phyloP scores from a whole-genome alignment of 2,113 vertebrate genomes.

The Amphiprion percula region DNA sequence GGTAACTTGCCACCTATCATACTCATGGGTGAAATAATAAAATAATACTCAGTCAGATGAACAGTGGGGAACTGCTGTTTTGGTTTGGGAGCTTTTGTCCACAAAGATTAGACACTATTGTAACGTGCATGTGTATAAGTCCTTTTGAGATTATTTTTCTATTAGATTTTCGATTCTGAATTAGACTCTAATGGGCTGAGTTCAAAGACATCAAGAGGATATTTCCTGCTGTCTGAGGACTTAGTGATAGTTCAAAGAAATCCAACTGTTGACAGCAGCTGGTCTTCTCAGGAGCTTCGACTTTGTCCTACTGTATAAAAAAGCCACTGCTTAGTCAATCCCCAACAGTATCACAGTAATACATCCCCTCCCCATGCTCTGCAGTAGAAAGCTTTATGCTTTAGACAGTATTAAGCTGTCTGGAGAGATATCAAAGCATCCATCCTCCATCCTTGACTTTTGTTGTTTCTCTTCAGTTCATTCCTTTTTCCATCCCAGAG shows the following conservation, averaged over 20 bases:
- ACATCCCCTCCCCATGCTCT: slow-evolving; percentile 26
- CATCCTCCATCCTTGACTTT: slow-evolving; percentile 49
- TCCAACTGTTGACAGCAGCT: slow-evolving; percentile 74
- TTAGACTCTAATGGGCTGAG: slow-evolving; percentile 56
- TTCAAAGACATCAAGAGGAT: slow-evolving; percentile 76
- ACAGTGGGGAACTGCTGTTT: slow-evolving; percentile 46
- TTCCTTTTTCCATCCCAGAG: slow-evolving; percentile 62
- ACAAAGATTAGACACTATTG: slow-evolving; percentile 53
- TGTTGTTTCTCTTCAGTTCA: slow-evolving; percentile 61
- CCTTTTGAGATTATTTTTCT: slow-evolving; percentile 63
- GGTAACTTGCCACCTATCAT: slow-evolving; percentile 23
- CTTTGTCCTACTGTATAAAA: slow-evolving; percentile 60
- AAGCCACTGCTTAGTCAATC: slow-evolving; percentile 58
- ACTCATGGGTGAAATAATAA: slow-evolving; percentile 24
- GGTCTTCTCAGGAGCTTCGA: slow-evolving; percentile 53
- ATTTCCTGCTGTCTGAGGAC: slow-evolving; percentile 73
- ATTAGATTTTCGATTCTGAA: slow-evolving; percentile 60
- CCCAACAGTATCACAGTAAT: slow-evolving; percentile 44
- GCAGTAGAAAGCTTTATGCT: slow-evolving; percentile 49
- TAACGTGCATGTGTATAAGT: slow-evolving; percentile 44
- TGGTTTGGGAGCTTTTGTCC: slow-evolving; percentile 62
- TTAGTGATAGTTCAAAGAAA: slow-evolving; percentile 72
- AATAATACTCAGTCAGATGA: slow-evolving; percentile 25
- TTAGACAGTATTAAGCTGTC: slow-evolving; percentile 64
- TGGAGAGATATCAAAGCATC: slow-evolving; percentile 71